A percentile compares a stretch with the other conserved stretches of the same genome.
phyloP scores from a whole-genome alignment of 2,797 vertebrate species.

The Poeciliopsis turneri region DNA sequence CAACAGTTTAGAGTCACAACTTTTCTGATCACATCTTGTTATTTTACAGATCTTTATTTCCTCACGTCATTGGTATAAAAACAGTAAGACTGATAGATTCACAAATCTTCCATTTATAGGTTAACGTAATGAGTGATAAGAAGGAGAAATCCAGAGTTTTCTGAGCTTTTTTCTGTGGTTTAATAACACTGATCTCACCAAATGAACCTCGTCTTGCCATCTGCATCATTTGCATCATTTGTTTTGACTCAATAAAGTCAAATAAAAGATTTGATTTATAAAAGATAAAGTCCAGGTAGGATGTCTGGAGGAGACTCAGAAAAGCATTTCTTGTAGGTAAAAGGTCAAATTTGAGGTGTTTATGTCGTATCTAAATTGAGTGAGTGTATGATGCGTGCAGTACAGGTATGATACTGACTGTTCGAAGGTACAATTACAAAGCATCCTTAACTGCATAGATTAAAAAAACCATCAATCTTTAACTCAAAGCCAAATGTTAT shows the following conservation, averaged over 20 bases:
- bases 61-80: too few species aligned
- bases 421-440: not conserved
- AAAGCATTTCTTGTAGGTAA: not conserved
- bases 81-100: too few species aligned
- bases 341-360: not conserved
- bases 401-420: not conserved
- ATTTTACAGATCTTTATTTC: too few species aligned
- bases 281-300: not conserved
- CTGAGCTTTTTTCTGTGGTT: not conserved
- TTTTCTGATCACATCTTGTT: too few species aligned
- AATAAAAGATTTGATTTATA: too few species aligned
- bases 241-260: not conserved
- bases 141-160: not conserved
- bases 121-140: not conserved
- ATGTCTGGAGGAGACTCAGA: not conserved
- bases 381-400: not conserved
- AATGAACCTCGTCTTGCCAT: not conserved
- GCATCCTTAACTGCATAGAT: not conserved
- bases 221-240: not conserved
- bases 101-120: not conserved
- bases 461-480: not conserved
- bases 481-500: constrained; percentile 31
- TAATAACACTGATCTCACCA: not conserved
- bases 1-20: too few species aligned
- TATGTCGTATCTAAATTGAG: not conserved